Evolutionary conservation across 2,888 invertebrate genomes (phyloP).

Genomic region (Trichopoda pennipes): DNA sequence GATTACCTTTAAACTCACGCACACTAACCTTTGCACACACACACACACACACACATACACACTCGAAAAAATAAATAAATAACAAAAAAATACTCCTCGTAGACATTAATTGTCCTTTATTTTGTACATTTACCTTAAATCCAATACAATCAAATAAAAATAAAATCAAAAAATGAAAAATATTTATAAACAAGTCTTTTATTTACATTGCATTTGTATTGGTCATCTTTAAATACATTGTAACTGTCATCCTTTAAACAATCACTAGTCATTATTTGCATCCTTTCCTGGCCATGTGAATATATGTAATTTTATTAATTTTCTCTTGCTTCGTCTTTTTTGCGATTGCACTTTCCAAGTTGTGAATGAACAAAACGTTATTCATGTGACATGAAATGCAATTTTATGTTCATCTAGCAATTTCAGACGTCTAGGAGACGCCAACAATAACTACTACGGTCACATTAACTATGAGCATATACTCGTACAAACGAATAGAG

Average conservation of each 20-base stretch:
- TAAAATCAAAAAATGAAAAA: background rate
- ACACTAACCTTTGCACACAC: background rate
- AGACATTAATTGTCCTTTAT: constrained; percentile 21
- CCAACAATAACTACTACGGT: constrained; percentile 13
- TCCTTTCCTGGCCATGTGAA: constrained; percentile 21
- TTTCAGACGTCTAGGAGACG: constrained; percentile 61
- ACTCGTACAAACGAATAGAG: background rate
- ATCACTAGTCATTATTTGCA: constrained; percentile 50
- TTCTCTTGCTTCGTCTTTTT: background rate
- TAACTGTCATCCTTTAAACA: constrained; percentile 54
- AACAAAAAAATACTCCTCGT: no score
- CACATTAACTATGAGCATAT: constrained; percentile 13
- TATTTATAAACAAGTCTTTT: background rate
- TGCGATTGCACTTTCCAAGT: constrained; percentile 15
- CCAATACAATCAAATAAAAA: constrained; percentile 1
- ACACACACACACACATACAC: background rate
- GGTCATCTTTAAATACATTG: constrained; percentile 30
- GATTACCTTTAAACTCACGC: constrained; percentile 35
- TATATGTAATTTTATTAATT: constrained; percentile 16
- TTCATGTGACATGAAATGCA: constrained; percentile 60
- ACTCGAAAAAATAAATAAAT: no score
- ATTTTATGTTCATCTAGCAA: constrained; percentile 53
- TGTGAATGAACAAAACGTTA: constrained; percentile 48
- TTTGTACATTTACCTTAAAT: constrained; percentile 39
- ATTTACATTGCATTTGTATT: constrained; percentile 15